These are phyloP conservation scores for Streblospio benedicti DNA, from an alignment of 1,140 invertebrate genomes.

Conservation along the genomic window DNA sequence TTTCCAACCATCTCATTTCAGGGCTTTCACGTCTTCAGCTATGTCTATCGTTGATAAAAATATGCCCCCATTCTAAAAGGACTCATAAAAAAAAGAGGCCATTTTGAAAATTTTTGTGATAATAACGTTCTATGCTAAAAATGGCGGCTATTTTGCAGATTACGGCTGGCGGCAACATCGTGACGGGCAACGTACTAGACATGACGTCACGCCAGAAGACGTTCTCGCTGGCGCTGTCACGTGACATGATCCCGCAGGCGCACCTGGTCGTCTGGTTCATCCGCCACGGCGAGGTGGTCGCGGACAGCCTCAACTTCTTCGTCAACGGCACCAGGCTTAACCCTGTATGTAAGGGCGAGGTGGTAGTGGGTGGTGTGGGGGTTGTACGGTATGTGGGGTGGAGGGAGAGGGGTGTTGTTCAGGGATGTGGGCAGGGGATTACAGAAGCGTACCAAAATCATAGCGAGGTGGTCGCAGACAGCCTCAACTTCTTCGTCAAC, in stretches of 20 bases:
- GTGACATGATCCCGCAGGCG: constrained; percentile 88
- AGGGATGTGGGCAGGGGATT: too few relatives aligned
- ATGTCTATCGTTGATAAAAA: too few relatives aligned
- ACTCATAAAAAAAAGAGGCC: too few relatives aligned
- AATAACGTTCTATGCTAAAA: too few relatives aligned
- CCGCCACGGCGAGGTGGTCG: constrained; percentile 69
- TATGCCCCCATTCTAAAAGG: too few relatives aligned
- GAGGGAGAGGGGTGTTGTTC: not conserved
- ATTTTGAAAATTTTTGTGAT: too few relatives aligned
- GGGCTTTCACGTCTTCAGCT: too few relatives aligned
- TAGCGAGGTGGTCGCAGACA: constrained; percentile 81
- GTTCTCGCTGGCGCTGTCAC: constrained; percentile 76
- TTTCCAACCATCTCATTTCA: too few relatives aligned
- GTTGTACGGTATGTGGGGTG: not conserved
- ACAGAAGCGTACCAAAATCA: too few relatives aligned
- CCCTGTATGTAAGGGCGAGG: constrained; percentile 32
- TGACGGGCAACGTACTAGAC: constrained; percentile 39
- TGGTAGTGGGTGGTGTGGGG: not conserved
- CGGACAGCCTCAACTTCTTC: constrained; percentile 85
- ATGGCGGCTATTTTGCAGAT: constrained; percentile 26
- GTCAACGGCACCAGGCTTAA: constrained; percentile 78
- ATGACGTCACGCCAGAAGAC: constrained; percentile 55
- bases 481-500: constrained; percentile 87
- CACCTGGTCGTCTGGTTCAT: constrained; percentile 84
- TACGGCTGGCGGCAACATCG: constrained; percentile 40